A percentile compares a stretch with the other conserved stretches of the same genome.
Evolutionary conservation across 1,140 invertebrate genomes (phyloP).

Genomic region (Platorchestia sp.): DNA sequence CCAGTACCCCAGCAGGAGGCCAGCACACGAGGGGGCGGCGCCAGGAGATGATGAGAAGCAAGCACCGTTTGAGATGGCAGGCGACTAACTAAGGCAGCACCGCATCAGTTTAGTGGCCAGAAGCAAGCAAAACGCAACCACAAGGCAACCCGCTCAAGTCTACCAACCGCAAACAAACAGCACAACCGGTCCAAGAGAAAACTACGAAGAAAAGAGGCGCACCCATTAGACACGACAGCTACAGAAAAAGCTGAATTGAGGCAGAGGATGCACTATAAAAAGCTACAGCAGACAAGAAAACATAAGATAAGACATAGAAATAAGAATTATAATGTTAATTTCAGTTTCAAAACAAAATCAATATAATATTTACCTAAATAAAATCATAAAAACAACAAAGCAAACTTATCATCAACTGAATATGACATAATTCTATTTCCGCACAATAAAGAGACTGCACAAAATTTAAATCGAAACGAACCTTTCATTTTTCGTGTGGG

Average conservation of each 20-base stretch:
- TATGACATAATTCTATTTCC: not conserved
- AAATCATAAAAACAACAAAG: not conserved
- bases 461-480: not conserved
- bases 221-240: not conserved
- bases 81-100: not conserved
- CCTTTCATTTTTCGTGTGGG: not conserved
- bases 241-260: not conserved
- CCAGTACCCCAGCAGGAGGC: too few relatives aligned
- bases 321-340: not conserved
- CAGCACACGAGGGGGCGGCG: too few relatives aligned
- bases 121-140: slow-evolving; percentile 59
- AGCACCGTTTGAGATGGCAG: not conserved
- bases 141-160: slow-evolving; percentile 58
- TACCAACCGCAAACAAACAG: slow-evolving; percentile 55
- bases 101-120: not conserved
- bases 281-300: not conserved
- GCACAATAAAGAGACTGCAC: not conserved
- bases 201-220: not conserved
- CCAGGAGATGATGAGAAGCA: not conserved
- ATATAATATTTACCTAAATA: not conserved
- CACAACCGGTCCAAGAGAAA: not conserved
- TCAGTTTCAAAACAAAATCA: not conserved
- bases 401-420: not conserved
- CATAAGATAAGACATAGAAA: not conserved
- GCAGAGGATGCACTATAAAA: not conserved